Evolutionary conservation across 2,888 invertebrate genomes (phyloP).

Genomic region (Chrysolina oricalcia): DNA sequence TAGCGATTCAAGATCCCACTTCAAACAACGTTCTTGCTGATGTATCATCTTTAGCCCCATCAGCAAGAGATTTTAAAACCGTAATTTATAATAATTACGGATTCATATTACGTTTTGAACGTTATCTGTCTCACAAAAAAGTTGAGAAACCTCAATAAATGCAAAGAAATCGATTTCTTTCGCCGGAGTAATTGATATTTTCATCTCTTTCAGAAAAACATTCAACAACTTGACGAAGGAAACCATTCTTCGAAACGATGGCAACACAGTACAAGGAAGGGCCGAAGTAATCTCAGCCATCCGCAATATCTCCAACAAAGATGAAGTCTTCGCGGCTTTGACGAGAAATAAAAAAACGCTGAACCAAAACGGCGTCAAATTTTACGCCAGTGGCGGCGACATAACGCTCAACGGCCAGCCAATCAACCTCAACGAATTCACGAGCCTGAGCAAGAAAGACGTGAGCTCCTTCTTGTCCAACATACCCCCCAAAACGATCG

Average conservation of each 20-base stretch:
- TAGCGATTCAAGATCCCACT: too few species aligned
- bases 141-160: too few species aligned
- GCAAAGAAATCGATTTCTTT: too few species aligned
- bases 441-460: conserved; percentile 56
- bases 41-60: too few species aligned
- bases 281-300: conserved; percentile 76
- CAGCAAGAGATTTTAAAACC: too few species aligned
- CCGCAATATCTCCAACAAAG: conserved; percentile 73
- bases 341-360: conserved; percentile 74
- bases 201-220: conserved; percentile 72
- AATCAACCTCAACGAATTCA: conserved; percentile 63
- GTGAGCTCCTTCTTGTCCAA: conserved; percentile 55
- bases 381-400: conserved; percentile 60
- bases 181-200: not conserved
- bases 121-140: too few species aligned
- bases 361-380: conserved; percentile 71
- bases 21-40: too few species aligned
- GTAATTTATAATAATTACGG: too few species aligned
- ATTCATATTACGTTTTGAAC: too few species aligned
- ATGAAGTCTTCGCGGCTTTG: conserved; percentile 75
- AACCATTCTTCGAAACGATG: conserved; percentile 72
- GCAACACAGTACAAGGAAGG: conserved; percentile 70
- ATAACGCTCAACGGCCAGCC: conserved; percentile 62
- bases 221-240: conserved; percentile 76
- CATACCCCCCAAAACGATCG: conserved; percentile 41